Evolutionary conservation across 1,140 invertebrate genomes (phyloP), one percentile per base, ranked within the genome.

Genomic region (Tenebrio molitor): DNA sequence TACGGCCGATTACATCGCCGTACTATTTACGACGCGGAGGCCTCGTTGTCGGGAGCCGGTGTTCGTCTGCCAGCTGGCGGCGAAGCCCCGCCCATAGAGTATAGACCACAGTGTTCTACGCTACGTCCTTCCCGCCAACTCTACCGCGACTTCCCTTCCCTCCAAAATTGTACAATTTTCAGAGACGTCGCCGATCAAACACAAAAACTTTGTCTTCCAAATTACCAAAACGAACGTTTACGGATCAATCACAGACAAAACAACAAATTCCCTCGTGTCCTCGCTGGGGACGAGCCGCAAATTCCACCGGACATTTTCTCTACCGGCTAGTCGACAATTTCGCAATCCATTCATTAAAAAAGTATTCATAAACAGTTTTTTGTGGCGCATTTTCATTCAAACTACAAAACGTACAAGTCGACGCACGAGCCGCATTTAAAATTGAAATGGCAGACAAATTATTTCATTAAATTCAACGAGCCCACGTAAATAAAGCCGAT

Each of bases 61-160:
- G 83, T 84, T 85, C 86, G 86, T 87, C 86, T 87, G 85, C 86
- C 86, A 87, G 86, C 86, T 87, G 86, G 83, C 82, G 72, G 72
- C 39, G 15, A 65, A 53, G 67, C 72, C 58, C 72, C 72, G 72
- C 72, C 72, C 72, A 64, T 69, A 21, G 64, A 76, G 29, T 72
- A 64, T 71, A 73, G 71, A 76, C 72, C 67, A 70, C 36, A 73
- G 71, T 66, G 65, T 58, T 69, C 74, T 69, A 74, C 33, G 63
- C 65, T 76, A 53, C 75, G 75, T 75, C 73, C 78, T 76, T 78
- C 79, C 75, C 76, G 74, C 74, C 74, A 74, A 74, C 72, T 64
- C 66, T 74, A 41, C 72, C 53, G 25, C 36, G 5, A 39, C 36
- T 71, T 74, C 74, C 69, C 72, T 67, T 71, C 74, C 71, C 66